Conservation (phyloP, 2,113 vertebrate species). For the Hiodon alosoides region DNA sequence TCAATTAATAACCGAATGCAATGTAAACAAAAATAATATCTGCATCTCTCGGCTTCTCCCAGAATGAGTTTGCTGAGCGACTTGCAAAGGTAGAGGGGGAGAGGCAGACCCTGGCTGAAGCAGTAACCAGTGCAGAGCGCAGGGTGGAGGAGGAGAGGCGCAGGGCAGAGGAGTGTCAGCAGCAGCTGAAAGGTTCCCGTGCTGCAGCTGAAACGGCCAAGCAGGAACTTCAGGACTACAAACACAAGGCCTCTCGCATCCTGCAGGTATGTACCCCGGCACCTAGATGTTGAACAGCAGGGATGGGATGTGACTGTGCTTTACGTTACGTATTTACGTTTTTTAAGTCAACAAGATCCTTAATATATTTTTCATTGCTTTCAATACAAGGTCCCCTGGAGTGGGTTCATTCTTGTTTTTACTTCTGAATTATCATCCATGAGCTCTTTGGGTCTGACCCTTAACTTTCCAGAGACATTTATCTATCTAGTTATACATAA, state of each 20-base stretch:
- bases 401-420: too few species aligned
- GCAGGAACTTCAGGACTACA: conserved; percentile 89
- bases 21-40: not conserved
- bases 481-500: too few species aligned
- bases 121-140: conserved; percentile 72
- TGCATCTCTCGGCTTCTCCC: not conserved
- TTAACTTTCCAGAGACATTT: too few species aligned
- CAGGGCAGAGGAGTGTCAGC: conserved; percentile 74
- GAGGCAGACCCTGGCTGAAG: conserved; percentile 82
- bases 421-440: too few species aligned
- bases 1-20: not conserved
- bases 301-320: not conserved
- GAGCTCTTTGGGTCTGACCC: too few species aligned
- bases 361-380: too few species aligned
- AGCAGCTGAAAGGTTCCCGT: conserved; percentile 74
- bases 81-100: conserved; percentile 80
- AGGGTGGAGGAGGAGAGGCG: conserved; percentile 78
- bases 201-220: conserved; percentile 69
- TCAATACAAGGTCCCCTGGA: too few species aligned
- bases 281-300: not conserved
- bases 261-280: conserved; percentile 69
- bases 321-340: too few species aligned
- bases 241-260: conserved; percentile 92
- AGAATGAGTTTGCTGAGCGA: conserved; percentile 77
- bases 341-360: too few species aligned